A percentile compares a stretch with the other conserved stretches of the same genome.
phyloP scores from a whole-genome alignment of 2,797 vertebrate genomes.

The Pantherophis alleghaniensis region DNA sequence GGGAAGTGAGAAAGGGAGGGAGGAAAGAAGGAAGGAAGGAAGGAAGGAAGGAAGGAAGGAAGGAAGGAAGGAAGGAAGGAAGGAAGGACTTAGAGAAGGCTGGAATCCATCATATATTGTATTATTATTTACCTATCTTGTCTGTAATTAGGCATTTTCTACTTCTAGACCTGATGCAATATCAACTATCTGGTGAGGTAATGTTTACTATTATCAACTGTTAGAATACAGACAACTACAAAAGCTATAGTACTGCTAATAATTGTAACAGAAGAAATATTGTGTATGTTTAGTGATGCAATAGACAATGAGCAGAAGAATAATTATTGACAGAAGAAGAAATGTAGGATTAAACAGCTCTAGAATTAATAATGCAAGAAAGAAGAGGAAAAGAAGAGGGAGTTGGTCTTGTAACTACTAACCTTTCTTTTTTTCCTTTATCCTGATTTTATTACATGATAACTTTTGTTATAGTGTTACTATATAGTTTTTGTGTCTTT shows the following conservation, averaged over 20 bases:
- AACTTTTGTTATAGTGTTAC: not conserved
- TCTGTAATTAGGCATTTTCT: conserved; percentile 17
- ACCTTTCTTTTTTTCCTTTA: not conserved
- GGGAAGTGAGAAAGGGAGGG: too few relatives aligned
- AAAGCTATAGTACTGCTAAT: conserved; percentile 7
- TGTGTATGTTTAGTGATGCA: not conserved
- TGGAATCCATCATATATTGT: not conserved
- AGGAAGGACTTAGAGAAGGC: not conserved
- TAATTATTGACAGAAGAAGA: not conserved
- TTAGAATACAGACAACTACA: conserved; percentile 17
- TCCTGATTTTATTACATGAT: not conserved
- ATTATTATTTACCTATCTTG: conserved; percentile 22
- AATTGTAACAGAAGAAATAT: conserved; percentile 10
- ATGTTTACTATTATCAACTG: conserved; percentile 14
- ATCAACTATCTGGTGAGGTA: conserved; percentile 3
- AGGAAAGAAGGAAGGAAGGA: not conserved
- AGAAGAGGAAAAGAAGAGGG: not conserved
- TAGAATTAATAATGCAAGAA: not conserved
- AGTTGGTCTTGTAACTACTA: not conserved
- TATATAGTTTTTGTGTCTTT: not conserved
- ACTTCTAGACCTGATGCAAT: not conserved
- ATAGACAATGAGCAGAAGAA: not conserved
- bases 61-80: too few relatives aligned
- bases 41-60: too few relatives aligned
- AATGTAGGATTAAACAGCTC: not conserved